Percentiles rank a stretch among this genome's conserved stretches.
Evolutionary conservation across 2,888 invertebrate genomes (phyloP).

Genomic region (Drosophila antonietae): DNA sequence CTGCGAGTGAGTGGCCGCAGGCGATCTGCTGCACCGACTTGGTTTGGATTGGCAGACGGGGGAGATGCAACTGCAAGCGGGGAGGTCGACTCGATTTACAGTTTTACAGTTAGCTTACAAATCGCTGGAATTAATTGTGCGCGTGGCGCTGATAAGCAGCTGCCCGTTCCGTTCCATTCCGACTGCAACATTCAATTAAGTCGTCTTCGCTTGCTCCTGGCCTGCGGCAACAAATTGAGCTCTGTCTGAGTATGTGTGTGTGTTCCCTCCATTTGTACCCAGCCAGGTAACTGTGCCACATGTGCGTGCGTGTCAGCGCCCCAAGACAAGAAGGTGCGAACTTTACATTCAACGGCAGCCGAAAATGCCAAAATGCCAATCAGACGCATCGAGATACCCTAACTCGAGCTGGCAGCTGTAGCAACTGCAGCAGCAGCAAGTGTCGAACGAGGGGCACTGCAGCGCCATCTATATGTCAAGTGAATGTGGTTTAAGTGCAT

Average conservation of each 20-base stretch:
- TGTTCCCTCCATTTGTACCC: constrained; percentile 22
- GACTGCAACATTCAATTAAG: constrained; percentile 68
- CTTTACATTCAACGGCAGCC: constrained; percentile 47
- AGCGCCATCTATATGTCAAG: constrained; percentile 4
- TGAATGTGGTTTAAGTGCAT: no score
- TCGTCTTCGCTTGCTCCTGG: constrained; percentile 48
- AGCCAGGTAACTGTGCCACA: constrained; percentile 20
- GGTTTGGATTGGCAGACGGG: not conserved
- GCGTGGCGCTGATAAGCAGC: constrained; percentile 72
- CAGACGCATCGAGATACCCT: constrained; percentile 19
- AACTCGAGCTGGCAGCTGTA: constrained; percentile 15
- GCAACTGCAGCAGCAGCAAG: constrained; percentile 7
- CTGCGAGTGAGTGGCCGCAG: constrained; percentile 10
- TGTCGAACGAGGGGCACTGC: not conserved
- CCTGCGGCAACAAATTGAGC: constrained; percentile 23
- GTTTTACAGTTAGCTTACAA: constrained; percentile 72
- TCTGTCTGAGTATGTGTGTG: not conserved
- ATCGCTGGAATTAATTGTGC: constrained; percentile 76
- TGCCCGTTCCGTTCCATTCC: constrained; percentile 47
- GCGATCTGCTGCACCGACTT: constrained; percentile 4
- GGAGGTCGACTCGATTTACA: constrained; percentile 42
- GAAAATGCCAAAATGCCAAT: constrained; percentile 60
- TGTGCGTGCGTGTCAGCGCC: constrained; percentile 28
- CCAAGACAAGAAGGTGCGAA: constrained; percentile 42
- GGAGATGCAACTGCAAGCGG: constrained; percentile 11